Base-by-base conservation (phyloP, 2,888 invertebrate species). In the Lithosia quadra region DNA sequence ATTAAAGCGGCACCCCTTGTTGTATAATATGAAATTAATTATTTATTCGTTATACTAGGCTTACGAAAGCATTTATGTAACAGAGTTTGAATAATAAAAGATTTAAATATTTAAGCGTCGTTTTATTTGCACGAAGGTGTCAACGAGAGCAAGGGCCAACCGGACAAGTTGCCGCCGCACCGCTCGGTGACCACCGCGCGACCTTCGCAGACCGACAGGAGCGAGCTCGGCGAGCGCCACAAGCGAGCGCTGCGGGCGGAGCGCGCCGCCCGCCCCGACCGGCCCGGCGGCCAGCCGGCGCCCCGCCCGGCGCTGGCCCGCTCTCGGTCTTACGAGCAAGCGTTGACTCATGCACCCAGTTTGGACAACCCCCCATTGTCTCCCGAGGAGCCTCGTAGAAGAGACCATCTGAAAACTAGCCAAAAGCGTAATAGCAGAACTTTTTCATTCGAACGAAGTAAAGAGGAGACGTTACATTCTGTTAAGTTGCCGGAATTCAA, bases 91-190 rank as follows among this genome's bases (percentile, higher is more conserved):
- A 62, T 67, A 79, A 78, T 75, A 79, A 79, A 78, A 71, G 53
- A 74, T 63, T 67, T 34, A 56, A n/a, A 65, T 71, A 64, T 69
- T 65, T 69, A 67, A 68, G 76, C 10, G 79, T 82, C 58, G 85
- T 85, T 85, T 85, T 55, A 85, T 82, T 80, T 53, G 39, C 64
- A 73, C 75, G 11, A 85, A 85, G 85, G 86, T 79, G 34, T 65
- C 70, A 77, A 73, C 65, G 76, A 69, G 64, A 75, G 64, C 64
- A 56, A 65, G 36, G 53, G 4, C 39, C 73, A 70, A 24, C 62
- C 63, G 61, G 70, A 71, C 59, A 68, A 62, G 63, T 53, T 60
- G 63, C 66, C 67, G 55, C 61, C 60, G 49, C 68, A 74, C 68
- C 66, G 59, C 36, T 61, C 70, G 43, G 49, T 64, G 65, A 65